Base-by-base conservation (phyloP, 2,888 invertebrate genomes). In the Sycophila texana region DNA sequence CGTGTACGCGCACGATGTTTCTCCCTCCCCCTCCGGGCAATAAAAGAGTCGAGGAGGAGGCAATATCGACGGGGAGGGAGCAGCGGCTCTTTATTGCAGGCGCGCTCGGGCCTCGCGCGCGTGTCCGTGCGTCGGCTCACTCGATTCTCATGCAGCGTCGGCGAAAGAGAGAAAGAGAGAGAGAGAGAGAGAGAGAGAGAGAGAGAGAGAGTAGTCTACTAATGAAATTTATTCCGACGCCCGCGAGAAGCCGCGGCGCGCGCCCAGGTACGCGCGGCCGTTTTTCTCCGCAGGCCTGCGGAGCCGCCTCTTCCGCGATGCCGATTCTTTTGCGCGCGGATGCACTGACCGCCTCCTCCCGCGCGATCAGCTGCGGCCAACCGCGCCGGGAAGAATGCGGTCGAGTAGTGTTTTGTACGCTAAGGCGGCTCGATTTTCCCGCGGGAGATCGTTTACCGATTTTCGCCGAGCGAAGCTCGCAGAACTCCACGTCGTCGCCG, bases 21-120 rank as follows among this genome's bases (percentile, higher is more conserved):
- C 51, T 30, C 1, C 4, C 57, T 66, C 77, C 51, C 30, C 47
- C 74, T 70, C 66, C 71, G 10, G 67, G n/a, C 55, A 26, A 16
- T 26, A 30, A n/a, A 51, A 18, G 18, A 18, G 39, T 13, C 18
- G 55, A 13, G 60, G n/a, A 22, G 18, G 60, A 57, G 74, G 51
- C 30, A 80, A 80, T 82, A 81, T 78, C 79, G 70, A 63, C 60
- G 49, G 74, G 67, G 61, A 26, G 30, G 26, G 61, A 60, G 61
- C 22, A 66, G 66, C 73, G 67, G 63, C 67, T 78, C 70, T 77
- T 76, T 63, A 70, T 80, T 79, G 75, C 68, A 22, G 68, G 76
- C 16, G 70, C 70, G 16, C 30, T 22, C 51, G 22, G 20, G 51
- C 22, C 20, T 30, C 14, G 60, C 14, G 26, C 30, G 20, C 49